Evolutionary conservation across 2,113 vertebrate species (phyloP).

Genomic region (Oenanthe melanoleuca): DNA sequence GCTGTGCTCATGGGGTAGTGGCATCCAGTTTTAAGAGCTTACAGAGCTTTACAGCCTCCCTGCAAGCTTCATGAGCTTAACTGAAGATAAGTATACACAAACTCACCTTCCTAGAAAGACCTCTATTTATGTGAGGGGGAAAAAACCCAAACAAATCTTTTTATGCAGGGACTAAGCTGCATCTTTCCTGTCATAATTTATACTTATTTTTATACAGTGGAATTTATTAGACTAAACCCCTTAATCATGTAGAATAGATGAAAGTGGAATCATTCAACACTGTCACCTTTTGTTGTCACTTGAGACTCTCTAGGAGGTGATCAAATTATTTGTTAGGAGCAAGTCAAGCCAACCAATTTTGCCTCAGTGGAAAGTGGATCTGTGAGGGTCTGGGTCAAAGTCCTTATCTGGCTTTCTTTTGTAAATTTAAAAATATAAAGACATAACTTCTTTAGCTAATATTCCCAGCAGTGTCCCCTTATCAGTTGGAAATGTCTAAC

Average conservation of each 20-base stretch:
- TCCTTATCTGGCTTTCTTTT: neutral
- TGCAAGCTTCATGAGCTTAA: conserved; percentile 68
- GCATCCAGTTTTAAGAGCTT: conserved; percentile 67
- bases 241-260: conserved; percentile 37
- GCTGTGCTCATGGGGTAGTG: conserved; percentile 36
- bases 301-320: neutral
- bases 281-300: conserved; percentile 43
- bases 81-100: conserved; percentile 67
- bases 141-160: conserved; percentile 45
- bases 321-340: too few relatives aligned
- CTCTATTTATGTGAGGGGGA: conserved; percentile 34
- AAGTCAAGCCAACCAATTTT: neutral
- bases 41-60: conserved; percentile 67
- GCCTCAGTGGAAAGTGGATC: neutral
- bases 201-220: conserved; percentile 45
- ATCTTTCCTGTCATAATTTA: conserved; percentile 48
- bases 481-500: neutral
- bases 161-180: conserved; percentile 33
- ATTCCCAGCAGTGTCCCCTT: neutral
- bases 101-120: conserved; percentile 55
- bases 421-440: neutral
- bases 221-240: conserved; percentile 39
- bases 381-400: neutral
- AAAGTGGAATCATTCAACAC: conserved; percentile 42
- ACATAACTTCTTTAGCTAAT: neutral